Evolutionary conservation across 2,797 vertebrate genomes (phyloP).

Genomic region (Rhinella marina): DNA sequence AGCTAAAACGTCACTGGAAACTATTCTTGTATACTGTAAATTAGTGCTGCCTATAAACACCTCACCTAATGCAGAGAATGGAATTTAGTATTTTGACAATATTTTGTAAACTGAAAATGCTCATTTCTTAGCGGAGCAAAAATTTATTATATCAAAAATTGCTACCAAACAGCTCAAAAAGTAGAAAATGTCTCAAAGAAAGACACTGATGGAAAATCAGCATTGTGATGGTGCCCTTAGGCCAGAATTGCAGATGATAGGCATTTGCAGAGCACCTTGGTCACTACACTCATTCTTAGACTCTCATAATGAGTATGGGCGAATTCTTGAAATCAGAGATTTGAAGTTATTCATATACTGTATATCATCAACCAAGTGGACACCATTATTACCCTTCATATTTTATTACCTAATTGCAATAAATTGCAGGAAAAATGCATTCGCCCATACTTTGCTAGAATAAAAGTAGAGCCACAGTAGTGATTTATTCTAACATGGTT

Average conservation of each 20-base stretch:
- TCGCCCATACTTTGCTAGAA: slow-evolving; percentile 39
- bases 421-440: slow-evolving; percentile 3
- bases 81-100: neutral
- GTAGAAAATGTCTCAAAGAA: neutral
- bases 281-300: slow-evolving; percentile 36
- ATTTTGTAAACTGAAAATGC: neutral
- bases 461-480: slow-evolving; percentile 7
- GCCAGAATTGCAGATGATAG: slow-evolving; percentile 32
- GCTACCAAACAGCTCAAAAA: neutral
- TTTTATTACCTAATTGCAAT: neutral
- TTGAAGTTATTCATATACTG: neutral
- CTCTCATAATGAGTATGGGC: slow-evolving; percentile 50
- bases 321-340: slow-evolving; percentile 33
- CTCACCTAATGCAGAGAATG: neutral
- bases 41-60: too few relatives aligned
- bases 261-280: slow-evolving; percentile 48
- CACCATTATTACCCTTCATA: neutral
- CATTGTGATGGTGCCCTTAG: neutral
- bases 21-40: too few relatives aligned
- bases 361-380: neutral
- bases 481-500: neutral
- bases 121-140: neutral
- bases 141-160: neutral
- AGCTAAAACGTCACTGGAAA: too few relatives aligned
- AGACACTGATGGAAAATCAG: neutral